Percentiles rank a stretch among this genome's conserved stretches.
Conservation (phyloP, 30 jellyfish, hydroid and myxozoan species). For the Hydractinia echinata region DNA sequence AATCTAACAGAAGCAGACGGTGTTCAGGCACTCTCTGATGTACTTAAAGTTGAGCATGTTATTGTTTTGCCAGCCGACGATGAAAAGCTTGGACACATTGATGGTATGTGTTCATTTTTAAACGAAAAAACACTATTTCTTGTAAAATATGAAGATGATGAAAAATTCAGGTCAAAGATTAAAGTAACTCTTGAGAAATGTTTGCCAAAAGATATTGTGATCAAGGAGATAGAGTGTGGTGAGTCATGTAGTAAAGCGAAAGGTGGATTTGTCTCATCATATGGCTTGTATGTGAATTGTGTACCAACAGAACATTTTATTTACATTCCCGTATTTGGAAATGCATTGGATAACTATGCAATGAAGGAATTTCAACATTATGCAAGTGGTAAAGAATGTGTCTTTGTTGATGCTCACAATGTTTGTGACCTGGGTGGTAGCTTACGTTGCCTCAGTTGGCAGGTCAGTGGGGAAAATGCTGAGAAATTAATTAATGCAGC, state of each 20-base stretch:
- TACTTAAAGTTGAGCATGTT: constrained; percentile 9
- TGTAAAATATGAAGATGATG: neutral
- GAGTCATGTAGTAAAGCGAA: neutral
- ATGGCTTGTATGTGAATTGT: constrained; percentile 20
- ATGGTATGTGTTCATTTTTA: constrained; percentile 24
- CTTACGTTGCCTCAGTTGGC: constrained; percentile 24
- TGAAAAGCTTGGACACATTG: constrained; percentile 16
- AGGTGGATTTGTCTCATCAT: constrained; percentile 18
- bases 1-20: neutral
- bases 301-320: constrained; percentile 2
- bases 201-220: constrained; percentile 1
- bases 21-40: neutral
- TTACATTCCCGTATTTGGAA: constrained; percentile 13
- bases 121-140: constrained; percentile 11
- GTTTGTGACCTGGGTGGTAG: constrained; percentile 19
- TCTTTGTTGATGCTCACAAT: neutral
- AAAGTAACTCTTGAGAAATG: neutral
- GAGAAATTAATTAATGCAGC: constrained; percentile 9
- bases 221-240: neutral
- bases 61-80: constrained; percentile 18
- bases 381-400: neutral
- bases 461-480: constrained; percentile 19
- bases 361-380: neutral
- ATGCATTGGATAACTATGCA: constrained; percentile 14
- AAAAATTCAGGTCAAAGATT: neutral